Evolutionary conservation across 2,888 invertebrate species (phyloP), one percentile per base, ranked within the genome.

Genomic region (Drosophila prolongata): DNA sequence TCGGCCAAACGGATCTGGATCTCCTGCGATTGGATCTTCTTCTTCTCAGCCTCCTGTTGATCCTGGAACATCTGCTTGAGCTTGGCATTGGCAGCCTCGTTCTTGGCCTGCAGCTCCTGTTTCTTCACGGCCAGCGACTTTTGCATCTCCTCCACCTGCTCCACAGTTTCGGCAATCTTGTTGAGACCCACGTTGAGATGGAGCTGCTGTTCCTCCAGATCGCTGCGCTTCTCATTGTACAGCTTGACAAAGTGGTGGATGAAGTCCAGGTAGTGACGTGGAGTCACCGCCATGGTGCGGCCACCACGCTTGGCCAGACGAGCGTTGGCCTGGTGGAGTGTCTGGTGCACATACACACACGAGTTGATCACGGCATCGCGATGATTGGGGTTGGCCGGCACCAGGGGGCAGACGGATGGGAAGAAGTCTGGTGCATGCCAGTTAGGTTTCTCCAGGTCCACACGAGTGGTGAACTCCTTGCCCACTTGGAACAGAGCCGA

Each of bases 101-200:
- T 99, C 93, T 99, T 99, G 44, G 98, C 97, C 94, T 98, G 98
- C 24, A 97, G 92, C 93, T 97, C 97, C 93, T 96, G 96, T 62
- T 98, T 97, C 93, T 99, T 99, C 52, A 99, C 97, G 49, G 98
- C 99, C 67, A 99, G 94, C 67, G 98, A 98, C 93, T 98, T 99
- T 92, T 99, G 99, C 96, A 99, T 97, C 91, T 99, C 99, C 91
- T 99, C 99, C 13, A 99, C 99, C 92, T 99, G 99, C 89, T 99
- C 98, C 13, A 99, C 98, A 8, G 99, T 99, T 93, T 99, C 99
- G 0, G 98, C 97, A 82, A 99, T 99, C 93, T 99, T 99, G 90
- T 97, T 97, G 65, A 99, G 94, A 91, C 99, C 99, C 49, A 99
- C 99, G 93, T 99, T 99, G 90, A 99, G 94, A 93, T 99, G 99